These are phyloP conservation scores for Geodia barretti DNA, from an alignment of 37 sponge, comb jelly and placozoan species.

Conservation along the genomic window DNA sequence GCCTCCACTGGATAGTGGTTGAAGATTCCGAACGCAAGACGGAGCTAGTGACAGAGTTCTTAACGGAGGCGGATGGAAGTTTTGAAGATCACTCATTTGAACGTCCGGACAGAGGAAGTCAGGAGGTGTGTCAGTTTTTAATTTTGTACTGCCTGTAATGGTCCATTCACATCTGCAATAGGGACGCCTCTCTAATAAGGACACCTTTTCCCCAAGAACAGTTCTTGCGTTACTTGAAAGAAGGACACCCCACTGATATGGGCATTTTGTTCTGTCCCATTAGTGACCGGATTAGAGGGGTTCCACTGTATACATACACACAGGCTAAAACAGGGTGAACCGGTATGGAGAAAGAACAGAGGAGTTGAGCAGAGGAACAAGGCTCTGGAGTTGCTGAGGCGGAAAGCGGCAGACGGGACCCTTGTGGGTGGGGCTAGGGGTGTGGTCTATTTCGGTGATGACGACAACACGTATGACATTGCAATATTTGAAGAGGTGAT, in stretches of 20 bases:
- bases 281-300: too few relatives aligned
- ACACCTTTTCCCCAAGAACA: background rate
- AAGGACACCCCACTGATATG: too few relatives aligned
- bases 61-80: constrained; percentile 24
- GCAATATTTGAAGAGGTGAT: constrained; percentile 88
- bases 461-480: constrained; percentile 92
- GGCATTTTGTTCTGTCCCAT: too few relatives aligned
- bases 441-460: constrained; percentile 96
- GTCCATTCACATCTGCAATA: background rate
- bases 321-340: constrained; percentile 55
- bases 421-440: constrained; percentile 22
- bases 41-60: constrained; percentile 61
- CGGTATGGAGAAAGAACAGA: constrained; percentile 69
- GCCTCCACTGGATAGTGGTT: constrained; percentile 92
- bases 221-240: background rate
- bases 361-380: constrained; percentile 95
- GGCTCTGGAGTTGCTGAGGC: constrained; percentile 70
- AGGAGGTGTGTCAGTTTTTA: background rate
- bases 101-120: constrained; percentile 17
- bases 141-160: too few relatives aligned
- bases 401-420: background rate
- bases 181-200: background rate
- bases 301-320: too few relatives aligned
- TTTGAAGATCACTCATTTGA: constrained; percentile 27
- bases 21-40: constrained; percentile 86